These are phyloP conservation scores for Elephantulus edwardii DNA, from an alignment of 2,113 vertebrate species.

Conservation along the genomic window DNA sequence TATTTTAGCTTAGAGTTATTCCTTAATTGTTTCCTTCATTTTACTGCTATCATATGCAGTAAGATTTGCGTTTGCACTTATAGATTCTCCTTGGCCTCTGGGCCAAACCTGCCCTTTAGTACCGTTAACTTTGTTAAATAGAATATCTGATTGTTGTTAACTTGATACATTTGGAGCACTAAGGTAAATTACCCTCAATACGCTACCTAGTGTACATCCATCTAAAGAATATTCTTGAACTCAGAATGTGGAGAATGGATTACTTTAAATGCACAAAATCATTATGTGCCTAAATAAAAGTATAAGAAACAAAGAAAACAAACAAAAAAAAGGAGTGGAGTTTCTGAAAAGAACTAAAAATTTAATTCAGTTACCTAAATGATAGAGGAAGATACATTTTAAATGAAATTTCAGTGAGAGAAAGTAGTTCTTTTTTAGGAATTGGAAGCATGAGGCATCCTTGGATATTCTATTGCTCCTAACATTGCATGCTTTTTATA, in stretches of 20 bases:
- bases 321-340: no score
- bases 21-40: constrained; percentile 61
- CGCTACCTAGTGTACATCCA: constrained; percentile 63
- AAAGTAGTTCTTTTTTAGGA: neutral
- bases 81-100: neutral
- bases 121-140: constrained; percentile 75
- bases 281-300: constrained; percentile 44
- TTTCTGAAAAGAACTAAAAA: neutral
- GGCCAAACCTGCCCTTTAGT: constrained; percentile 60
- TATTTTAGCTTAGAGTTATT: constrained; percentile 51
- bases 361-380: neutral
- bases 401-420: constrained; percentile 16
- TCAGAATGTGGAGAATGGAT: constrained; percentile 28
- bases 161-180: constrained; percentile 51
- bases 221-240: constrained; percentile 31
- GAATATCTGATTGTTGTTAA: constrained; percentile 64
- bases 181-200: constrained; percentile 46
- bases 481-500: neutral
- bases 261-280: neutral
- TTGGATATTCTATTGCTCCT: neutral
- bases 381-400: no score
- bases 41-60: constrained; percentile 34
- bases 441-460: neutral
- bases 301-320: constrained; percentile 33
- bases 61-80: constrained; percentile 39